Evolutionary conservation across 2,888 invertebrate species (phyloP), one percentile per base, ranked within the genome.

Genomic region (Zygogramma bicolorata): DNA sequence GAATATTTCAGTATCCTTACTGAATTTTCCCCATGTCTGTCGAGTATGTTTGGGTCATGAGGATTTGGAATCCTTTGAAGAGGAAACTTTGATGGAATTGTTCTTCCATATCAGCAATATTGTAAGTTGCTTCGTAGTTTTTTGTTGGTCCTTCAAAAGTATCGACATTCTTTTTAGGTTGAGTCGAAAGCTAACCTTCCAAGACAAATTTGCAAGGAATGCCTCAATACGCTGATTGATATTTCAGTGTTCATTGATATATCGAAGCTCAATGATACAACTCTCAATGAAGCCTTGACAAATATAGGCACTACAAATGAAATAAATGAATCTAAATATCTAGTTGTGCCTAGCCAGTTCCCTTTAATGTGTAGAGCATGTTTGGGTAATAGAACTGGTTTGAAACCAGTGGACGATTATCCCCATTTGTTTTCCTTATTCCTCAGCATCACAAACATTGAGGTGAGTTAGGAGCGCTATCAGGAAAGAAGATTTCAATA

Each of bases 201-300:
- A 13, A 2, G 53, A 6, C 22, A 53, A 53, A 53, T 53, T 8
- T 53, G 53, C 53, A 53, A 53, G 53, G n/a, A 53, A 25, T 53
- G 53, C 13, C 27, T 53, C 25, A 53, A 53, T 27, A 27, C 13
- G 4, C 53, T 53, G n/a, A 53, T 53, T 25, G 53, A 27, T 7
- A 53, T 53, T 53, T 53, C 53, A n/a, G 53, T 53, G 5, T 53
- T 53, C 27, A 53, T 53, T 25, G 53, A 53, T 25, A 6, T 53
- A n/a, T 22, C n/a, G 5, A 22, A 53, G 22, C 27, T 27, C 6
- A 53, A 53, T 27, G 2, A 53, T 13, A 25, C 27, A 27, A 53
- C 53, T 53, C 53, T 53, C n/a, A 25, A 25, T 4, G 0, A 53
- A 53, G 27, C 25, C 8, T 53, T n/a, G 2, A 53, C 3, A 22